A percentile compares a stretch with the other conserved stretches of the same genome.
These are phyloP conservation scores for Haliaeetus leucogaster DNA, from an alignment of 2,113 vertebrate genomes.

Conservation along the genomic window DNA sequence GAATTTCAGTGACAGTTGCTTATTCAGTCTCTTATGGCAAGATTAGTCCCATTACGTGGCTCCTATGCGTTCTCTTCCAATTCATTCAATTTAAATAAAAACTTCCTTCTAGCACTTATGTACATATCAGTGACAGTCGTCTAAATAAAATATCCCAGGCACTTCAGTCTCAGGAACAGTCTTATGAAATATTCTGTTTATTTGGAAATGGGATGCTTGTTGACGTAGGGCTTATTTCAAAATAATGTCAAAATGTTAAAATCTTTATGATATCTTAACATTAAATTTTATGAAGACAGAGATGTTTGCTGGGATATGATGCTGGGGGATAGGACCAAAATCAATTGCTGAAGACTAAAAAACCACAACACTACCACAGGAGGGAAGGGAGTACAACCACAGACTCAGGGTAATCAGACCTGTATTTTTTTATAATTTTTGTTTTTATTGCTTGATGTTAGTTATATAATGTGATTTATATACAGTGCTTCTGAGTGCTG, in stretches of 20 bases:
- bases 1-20: not conserved
- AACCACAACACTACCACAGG: not conserved
- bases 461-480: slow-evolving; percentile 36
- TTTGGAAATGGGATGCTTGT: slow-evolving; percentile 43
- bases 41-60: not conserved
- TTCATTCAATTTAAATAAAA: slow-evolving; percentile 33
- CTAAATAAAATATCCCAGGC: slow-evolving; percentile 37
- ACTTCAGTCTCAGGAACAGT: not conserved
- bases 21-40: slow-evolving; percentile 12
- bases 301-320: not conserved
- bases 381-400: not conserved
- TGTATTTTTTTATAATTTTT: not conserved
- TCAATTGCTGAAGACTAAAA: slow-evolving; percentile 25
- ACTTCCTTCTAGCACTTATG: not conserved
- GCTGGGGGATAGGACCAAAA: slow-evolving; percentile 25
- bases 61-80: not conserved
- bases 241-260: slow-evolving; percentile 68
- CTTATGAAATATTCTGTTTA: slow-evolving; percentile 29
- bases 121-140: not conserved
- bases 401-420: slow-evolving; percentile 11
- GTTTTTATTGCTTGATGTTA: slow-evolving; percentile 17
- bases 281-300: slow-evolving; percentile 66
- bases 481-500: not conserved
- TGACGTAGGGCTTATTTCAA: slow-evolving; percentile 49
- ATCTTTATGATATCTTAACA: slow-evolving; percentile 55